Base-by-base conservation (phyloP, 2,113 vertebrate genomes). In the Petrocephalus zakoni region DNA sequence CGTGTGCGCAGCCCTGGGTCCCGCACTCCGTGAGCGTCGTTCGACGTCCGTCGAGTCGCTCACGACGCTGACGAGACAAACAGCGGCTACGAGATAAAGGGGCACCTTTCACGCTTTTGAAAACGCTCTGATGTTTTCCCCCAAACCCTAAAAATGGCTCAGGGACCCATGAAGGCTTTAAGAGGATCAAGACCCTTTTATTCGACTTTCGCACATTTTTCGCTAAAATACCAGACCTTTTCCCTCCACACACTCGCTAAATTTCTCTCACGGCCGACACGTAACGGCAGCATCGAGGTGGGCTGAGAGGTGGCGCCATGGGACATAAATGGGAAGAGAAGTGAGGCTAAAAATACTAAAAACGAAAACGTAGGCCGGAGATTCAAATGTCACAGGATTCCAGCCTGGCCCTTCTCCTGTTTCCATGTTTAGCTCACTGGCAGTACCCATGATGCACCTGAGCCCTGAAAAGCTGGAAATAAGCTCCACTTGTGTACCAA, bases 361-460 rank as follows among this genome's bases (percentile, higher is more conserved):
- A 49, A 46, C 46, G 1, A 22, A 83, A 47, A 49, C 37, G 81
- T 49, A 83, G 72, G 72, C 34, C 61, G 61, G 61, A 68, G 61
- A 68, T 68, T 68, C 61, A 68, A 68, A 68, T 68, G 61, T 68
- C 61, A 42, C 34, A 19, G 72, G n/a, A 78, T 42, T 42, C 29
- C 29, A 78, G 72, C 72, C 72, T 78, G 72, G 72, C 72, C 72
- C 72, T 42, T 78, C 2, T 13, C 72, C 72, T 78, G 72, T 42
- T 78, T 78, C 72, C 6, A n/a, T 19, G 72, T 78, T 78, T 42
- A 78, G 72, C 34, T 78, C 34, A n/a, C 34, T 5, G 17, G 17
- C 72, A 78, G 15, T 78, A 78, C 34, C 72, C 72, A 78, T 78
- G 34, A 78, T 78, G 72, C 72, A 78, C 72, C 72, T 75, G 72